Evolutionary conservation across 2,888 invertebrate species (phyloP), one percentile per base, ranked within the genome.

Genomic region (Drosophila mimetica): DNA sequence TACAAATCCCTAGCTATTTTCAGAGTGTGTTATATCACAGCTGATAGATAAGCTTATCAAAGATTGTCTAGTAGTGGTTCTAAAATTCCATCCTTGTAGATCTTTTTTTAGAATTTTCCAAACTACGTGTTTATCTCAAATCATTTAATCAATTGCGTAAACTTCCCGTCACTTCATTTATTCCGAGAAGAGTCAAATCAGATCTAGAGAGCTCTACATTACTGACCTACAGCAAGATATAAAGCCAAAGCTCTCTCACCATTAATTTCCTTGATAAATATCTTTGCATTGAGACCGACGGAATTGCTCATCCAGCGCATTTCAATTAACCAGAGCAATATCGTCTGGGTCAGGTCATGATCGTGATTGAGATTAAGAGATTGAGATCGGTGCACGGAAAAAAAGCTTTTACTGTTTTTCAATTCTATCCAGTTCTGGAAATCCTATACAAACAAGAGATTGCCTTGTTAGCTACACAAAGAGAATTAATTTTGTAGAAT

Each of bases 211-310:
- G 50, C 34, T 30, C 16, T 8, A 32, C n/a, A 18, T 46, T 37
- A 14, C 46, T 28, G 61, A 63, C 60, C 60, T 61, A 61, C 60
- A 46, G 30, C 60, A 61, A 61, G 22, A 37, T n/a, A 2, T 32
- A n/a, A n/a, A n/a, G 2, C 41, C 37, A 28, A 4, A 20, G 18
- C 41, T 25, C 25, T 14, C 13, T 53, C 20, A 6, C 54, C 20
- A 77, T 75, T 75, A 52, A 73, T 71, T 73, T 73, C 66, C 65
- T 47, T 60, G 73, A 51, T 70, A 55, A 61, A 77, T 52, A 77
- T 66, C 66, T 55, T 48, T 48, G n/a, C 67, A n/a, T 9, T 28
- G 63, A 18, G 39, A 22, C 25, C 25, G 57, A 22, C 20, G 30
- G 47, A 47, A 32, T 55, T 41, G 47, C 25, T 47, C 41, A 48